Evolutionary conservation across 2,888 invertebrate species (phyloP), one percentile per base, ranked within the genome.

Genomic region (Drosophila neonasuta): DNA sequence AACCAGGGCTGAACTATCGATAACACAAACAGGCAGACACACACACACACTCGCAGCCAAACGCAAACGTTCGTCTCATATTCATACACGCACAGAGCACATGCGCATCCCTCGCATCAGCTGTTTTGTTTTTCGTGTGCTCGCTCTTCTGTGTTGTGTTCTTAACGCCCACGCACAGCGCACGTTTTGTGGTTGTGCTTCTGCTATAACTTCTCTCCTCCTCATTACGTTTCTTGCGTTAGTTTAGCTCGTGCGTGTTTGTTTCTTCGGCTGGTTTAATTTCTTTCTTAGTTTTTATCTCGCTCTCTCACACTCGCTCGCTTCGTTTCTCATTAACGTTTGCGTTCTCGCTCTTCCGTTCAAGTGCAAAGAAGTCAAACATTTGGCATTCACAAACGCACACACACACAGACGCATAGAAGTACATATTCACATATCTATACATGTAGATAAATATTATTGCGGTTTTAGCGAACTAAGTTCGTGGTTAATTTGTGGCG

Each of bases 331-430:
- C 24, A 24, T 24, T 24, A 24, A 24, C 24, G 59, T 61, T 7
- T 3, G 13, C 13, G 13, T 13, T 15, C 39, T 13, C 39, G 45
- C 46, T 45, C 39, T 63, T n/a, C 42, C 48, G 45, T 72, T 77
- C 77, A 77, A 75, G 75, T 77, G 73, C 75, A 78, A 78, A 77
- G 67, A 79, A 77, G 77, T 77, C 77, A 77, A 77, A 77, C 57
- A 69, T 52, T 66, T 54, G 29, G 48, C 48, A 52, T 54, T 32
- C 36, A 29, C 39, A 55, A 32, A 32, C 32, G 10, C 32, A 36
- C 34, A 5, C 24, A 24, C 5, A 24, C 24, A 24, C 24, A 24
- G 6, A 24, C 24, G 24, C 8, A 42, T n/a, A 51, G 6, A 46
- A 3, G 51, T 24, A 48, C 29, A 54, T 11, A 59, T 9, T 45